Percentiles rank a stretch among this genome's conserved stretches.
These are phyloP conservation scores for Glaucidium brasilianum DNA, from an alignment of 2,113 vertebrate species.

Conservation along the genomic window DNA sequence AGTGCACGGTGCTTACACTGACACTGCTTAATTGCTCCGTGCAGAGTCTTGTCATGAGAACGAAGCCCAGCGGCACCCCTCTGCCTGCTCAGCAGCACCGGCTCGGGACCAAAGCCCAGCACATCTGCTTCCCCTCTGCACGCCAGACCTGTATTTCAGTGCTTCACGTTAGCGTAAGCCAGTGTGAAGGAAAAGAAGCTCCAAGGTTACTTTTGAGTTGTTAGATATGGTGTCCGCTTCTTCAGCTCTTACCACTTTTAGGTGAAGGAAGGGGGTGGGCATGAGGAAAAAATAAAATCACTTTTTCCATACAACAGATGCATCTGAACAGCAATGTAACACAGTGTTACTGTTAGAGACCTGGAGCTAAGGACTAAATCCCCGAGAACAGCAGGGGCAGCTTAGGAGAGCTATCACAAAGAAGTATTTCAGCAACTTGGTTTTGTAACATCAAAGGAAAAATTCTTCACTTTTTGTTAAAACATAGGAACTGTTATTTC, in stretches of 20 bases:
- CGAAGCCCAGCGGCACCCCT: not conserved
- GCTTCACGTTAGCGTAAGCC: not conserved
- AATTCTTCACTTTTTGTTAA: not conserved
- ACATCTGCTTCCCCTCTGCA: not conserved
- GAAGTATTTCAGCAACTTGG: not conserved
- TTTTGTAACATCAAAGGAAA: not conserved
- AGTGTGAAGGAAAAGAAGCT: no score
- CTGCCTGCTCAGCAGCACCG: constrained; percentile 50
- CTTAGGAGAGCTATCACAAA: not conserved
- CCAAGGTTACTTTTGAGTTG: not conserved
- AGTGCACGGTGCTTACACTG: constrained; percentile 4
- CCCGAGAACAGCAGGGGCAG: not conserved
- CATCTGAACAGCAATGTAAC: not conserved
- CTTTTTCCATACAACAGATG: not conserved
- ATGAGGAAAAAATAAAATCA: not conserved
- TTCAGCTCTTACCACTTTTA: not conserved
- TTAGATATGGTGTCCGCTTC: not conserved
- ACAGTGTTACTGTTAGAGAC: accelerated
- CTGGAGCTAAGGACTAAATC: not conserved
- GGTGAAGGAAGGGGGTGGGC: not conserved
- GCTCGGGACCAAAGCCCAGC: not conserved
- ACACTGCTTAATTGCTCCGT: constrained; percentile 58
- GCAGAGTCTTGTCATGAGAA: constrained; percentile 16
- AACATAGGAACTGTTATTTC: not conserved
- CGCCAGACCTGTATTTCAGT: not conserved